These are phyloP conservation scores for Lasioglossum morio DNA, from an alignment of 2,888 invertebrate genomes.

Conservation along the genomic window DNA sequence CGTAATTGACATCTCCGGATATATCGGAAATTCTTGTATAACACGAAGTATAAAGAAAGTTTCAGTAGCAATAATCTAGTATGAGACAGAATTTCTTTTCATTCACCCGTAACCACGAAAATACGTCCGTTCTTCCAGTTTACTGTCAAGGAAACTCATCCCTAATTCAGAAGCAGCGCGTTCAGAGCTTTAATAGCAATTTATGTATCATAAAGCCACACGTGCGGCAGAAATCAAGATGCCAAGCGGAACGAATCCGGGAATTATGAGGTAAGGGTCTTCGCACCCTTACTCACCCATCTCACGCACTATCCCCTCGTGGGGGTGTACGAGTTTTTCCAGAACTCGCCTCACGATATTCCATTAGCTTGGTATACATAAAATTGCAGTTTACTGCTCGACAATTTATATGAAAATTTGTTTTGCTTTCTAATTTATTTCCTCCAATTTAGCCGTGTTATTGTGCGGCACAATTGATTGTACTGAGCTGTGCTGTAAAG, in stretches of 20 bases:
- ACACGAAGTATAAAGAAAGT: background rate
- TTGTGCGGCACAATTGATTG: background rate
- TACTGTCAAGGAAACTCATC: background rate
- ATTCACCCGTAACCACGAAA: background rate
- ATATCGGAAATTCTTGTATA: background rate
- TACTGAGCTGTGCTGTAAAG: too few relatives aligned
- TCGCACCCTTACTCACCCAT: constrained; percentile 8
- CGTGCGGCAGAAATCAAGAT: constrained; percentile 14
- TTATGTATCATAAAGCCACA: constrained; percentile 8
- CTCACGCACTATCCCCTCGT: background rate
- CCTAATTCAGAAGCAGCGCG: background rate
- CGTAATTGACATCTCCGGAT: too few relatives aligned
- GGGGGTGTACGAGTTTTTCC: background rate
- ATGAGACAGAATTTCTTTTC: background rate
- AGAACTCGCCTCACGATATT: background rate
- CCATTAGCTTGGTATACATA: background rate
- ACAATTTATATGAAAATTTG: background rate
- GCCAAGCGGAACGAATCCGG: constrained; percentile 10
- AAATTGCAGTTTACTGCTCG: background rate
- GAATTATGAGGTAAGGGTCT: constrained; percentile 11
- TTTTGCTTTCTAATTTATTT: background rate
- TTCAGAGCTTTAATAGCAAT: constrained; percentile 3
- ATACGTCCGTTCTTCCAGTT: background rate
- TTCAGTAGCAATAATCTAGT: background rate
- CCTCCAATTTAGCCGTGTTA: background rate